Base-by-base conservation (phyloP, 2,888 invertebrate genomes). In the Thysanoteuthis rhombus region DNA sequence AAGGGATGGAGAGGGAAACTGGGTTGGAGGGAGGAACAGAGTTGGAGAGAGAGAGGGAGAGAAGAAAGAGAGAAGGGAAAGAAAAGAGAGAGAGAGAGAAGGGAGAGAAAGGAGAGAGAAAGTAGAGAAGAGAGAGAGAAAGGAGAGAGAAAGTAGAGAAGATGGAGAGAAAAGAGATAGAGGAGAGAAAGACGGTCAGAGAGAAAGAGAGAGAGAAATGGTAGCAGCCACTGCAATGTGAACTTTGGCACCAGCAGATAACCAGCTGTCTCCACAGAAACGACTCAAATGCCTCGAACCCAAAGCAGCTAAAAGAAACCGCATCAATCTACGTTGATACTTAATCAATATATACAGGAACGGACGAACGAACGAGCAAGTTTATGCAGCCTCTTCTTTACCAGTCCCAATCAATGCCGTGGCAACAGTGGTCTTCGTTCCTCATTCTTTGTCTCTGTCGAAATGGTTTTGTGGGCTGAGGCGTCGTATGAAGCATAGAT, bases 181-280 rank as follows among this genome's bases (percentile, higher is more conserved):
- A n/a, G n/a, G n/a, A n/a, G n/a, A n/a, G n/a, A n/a, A n/a, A n/a
- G n/a, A n/a, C n/a, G n/a, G n/a, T n/a, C n/a, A n/a, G 75, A 75
- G 75, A n/a, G 19, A 12, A n/a, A n/a, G n/a, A 12, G 12, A n/a
- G n/a, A n/a, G n/a, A n/a, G n/a, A 75, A 16, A 75, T 75, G 75
- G n/a, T 75, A n/a, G 75, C n/a, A n/a, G 75, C 8, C 75, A n/a
- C 12, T 8, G 75, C 75, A 75, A 75, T n/a, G n/a, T 75, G 75
- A 75, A 75, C n/a, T 75, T 75, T n/a, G 75, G 75, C 75, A 75
- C 75, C 75, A 75, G n/a, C 75, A 10, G 75, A 75, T 75, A 75
- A 75, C 75, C 75, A 75, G n/a, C 75, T 75, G 75, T 75, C 75
- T 75, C 75, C 75, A 75, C 75, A 75, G 75, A 75, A 75, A 75